These are phyloP conservation scores for Galaxea fascicularis DNA, from an alignment of 92 coral and sea anemone genomes.

Conservation along the genomic window DNA sequence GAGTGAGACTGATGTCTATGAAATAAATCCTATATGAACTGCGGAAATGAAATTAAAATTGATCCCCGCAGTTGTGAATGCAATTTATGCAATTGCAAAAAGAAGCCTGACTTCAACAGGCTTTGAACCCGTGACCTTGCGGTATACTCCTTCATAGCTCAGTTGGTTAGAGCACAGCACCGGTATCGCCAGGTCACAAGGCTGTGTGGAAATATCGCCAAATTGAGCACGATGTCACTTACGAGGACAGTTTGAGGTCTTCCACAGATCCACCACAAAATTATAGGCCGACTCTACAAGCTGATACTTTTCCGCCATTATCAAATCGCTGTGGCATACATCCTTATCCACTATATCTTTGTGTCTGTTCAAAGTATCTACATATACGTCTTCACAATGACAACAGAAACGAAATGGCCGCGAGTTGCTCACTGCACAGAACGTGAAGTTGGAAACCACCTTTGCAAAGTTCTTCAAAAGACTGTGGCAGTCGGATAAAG, in stretches of 20 bases:
- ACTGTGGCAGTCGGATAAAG: not conserved
- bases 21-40: too few relatives aligned
- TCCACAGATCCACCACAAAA: slow-evolving; percentile 66
- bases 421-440: slow-evolving; percentile 68
- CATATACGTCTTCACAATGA: slow-evolving; percentile 42
- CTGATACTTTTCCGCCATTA: slow-evolving; percentile 66
- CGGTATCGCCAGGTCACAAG: too few relatives aligned
- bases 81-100: too few relatives aligned
- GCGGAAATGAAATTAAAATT: too few relatives aligned
- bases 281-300: slow-evolving; percentile 57
- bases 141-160: too few relatives aligned
- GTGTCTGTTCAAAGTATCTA: slow-evolving; percentile 6
- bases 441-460: slow-evolving; percentile 64
- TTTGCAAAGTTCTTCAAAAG: slow-evolving; percentile 52
- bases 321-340: slow-evolving; percentile 16
- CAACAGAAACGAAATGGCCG: slow-evolving; percentile 76
- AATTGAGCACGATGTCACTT: too few relatives aligned
- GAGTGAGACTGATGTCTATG: too few relatives aligned
- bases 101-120: too few relatives aligned
- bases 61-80: too few relatives aligned
- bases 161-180: too few relatives aligned
- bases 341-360: slow-evolving; percentile 5
- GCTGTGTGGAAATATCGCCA: too few relatives aligned
- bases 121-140: too few relatives aligned
- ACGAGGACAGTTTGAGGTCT: slow-evolving; percentile 66